Evolutionary conservation across 1,140 invertebrate species (phyloP), one percentile per base, ranked within the genome.

Genomic region (Lordiphosa stackelbergi): DNA sequence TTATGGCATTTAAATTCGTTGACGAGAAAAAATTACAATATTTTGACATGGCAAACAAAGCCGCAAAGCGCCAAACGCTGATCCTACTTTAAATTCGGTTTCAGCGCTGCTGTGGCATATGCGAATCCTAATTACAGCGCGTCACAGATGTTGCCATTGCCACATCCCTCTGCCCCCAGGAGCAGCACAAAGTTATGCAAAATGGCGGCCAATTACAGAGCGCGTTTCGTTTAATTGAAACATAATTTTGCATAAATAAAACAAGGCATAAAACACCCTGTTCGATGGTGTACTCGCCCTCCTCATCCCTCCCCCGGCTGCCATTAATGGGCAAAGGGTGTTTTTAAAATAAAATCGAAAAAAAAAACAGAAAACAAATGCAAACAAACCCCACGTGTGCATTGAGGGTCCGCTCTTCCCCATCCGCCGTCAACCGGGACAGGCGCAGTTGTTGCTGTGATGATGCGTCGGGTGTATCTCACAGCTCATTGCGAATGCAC

Each of bases 231-330:
- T 85, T 84, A 85, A 85, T 85, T 85, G 83, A 85, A 85, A 85
- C 83, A 85, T 85, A 85, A 85, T 85, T 85, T 85, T 83, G 77
- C 77, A 83, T 83, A 83, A 83, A 83, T 83, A 83, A 83, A 83
- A 84, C 77, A 69, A 77, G 58, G 83, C 77, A 85, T 85, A 74
- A 85, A 85, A 83, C 81, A 85, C 75, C 72, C 72, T 85, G 69
- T 73, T 73, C 58, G 47, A 77, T 77, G 60, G 55, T 42, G 11
- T 4, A 42, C 46, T n/a, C 53, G 24, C 8, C 51, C 38, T 22
- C 24, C 41, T 35, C 46, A 19, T 47, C 2, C 45, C 16, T 36
- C 37, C 22, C 16, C 12, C 52, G 13, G 42, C 31, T n/a, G 63
- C 58, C 55, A 68, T 69, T 75, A 66, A 74, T 68, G 53, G 45